Evolutionary conservation across 2,888 invertebrate species (phyloP), one percentile per base, ranked within the genome.

Genomic region (Acheta domesticus): DNA sequence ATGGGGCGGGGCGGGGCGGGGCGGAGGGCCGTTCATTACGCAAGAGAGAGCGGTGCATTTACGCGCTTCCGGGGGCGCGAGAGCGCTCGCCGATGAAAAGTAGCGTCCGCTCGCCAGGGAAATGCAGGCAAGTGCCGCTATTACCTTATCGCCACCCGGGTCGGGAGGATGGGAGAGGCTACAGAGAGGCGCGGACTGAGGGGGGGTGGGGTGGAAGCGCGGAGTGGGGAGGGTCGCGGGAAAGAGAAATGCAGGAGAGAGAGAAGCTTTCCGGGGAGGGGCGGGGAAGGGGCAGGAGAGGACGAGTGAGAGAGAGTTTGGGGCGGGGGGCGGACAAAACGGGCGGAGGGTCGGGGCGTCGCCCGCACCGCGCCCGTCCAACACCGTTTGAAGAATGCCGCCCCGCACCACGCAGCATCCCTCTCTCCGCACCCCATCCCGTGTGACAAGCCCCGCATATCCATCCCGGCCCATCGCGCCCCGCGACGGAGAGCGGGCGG

Each of bases 61-160:
- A 12, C 16, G 16, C 14, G 62, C 62, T 62, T 62, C 62, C 62
- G 62, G 62, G n/a, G 62, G 14, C 16, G 62, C n/a, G 14, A 62
- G 62, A 62, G 62, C 16, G 62, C 14, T n/a, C 16, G 62, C n/a
- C 62, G 62, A 62, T 62, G 62, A 62, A 62, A 62, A 62, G 62
- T 62, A 62, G 62, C 62, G 62, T 62, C 62, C 62, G 62, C 62
- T 62, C 62, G 62, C 62, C 62, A 62, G 62, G 62, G 62, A 62
- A 14, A 62, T 62, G 62, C 62, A 62, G 16, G 62, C 62, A 62
- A 62, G 62, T 62, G 62, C 62, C 62, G 62, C 62, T 62, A 62
- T 62, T 62, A 62, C 62, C 62, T 62, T n/a, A 14, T 19, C n/a
- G 8, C 62, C 62, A 3, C 16, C 62, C 62, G 62, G n/a, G 14